Percentiles rank a stretch among this genome's conserved stretches.
Conservation (phyloP, 2,113 vertebrate genomes). For the Epinephelus moara region DNA sequence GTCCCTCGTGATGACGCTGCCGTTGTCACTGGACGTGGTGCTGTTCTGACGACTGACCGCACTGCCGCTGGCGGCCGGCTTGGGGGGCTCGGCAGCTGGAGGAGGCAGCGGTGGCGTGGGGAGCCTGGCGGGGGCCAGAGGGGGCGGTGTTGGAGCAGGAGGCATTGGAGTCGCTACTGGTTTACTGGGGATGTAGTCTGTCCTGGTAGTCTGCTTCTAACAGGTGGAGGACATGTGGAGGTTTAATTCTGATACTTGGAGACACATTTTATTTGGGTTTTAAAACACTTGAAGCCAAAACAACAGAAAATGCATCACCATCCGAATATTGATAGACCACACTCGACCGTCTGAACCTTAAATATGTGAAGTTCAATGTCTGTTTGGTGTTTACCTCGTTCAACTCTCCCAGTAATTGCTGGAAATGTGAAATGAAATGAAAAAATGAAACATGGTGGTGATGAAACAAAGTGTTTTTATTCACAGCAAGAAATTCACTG, state of each 20-base stretch:
- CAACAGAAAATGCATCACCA: not conserved
- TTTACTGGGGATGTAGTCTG: constrained; percentile 81
- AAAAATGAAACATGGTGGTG: constrained; percentile 30
- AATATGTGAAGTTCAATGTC: not conserved
- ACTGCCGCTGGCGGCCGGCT: constrained; percentile 57
- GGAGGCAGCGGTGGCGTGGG: constrained; percentile 82
- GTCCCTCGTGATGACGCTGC: constrained; percentile 84
- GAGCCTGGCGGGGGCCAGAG: constrained; percentile 69
- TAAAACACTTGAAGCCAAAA: no score
- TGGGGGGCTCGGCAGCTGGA: constrained; percentile 50
- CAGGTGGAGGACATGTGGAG: not conserved
- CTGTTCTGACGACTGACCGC: constrained; percentile 85
- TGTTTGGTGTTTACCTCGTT: constrained; percentile 92
- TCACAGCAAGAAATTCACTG: constrained; percentile 37
- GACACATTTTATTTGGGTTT: no score
- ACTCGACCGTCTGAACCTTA: not conserved
- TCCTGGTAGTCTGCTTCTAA: constrained; percentile 89
- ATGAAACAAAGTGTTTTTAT: constrained; percentile 14
- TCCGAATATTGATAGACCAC: not conserved
- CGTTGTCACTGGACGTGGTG: constrained; percentile 87
- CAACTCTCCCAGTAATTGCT: constrained; percentile 97
- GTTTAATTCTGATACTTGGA: no score
- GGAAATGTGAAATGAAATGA: constrained; percentile 79
- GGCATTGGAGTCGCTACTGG: constrained; percentile 59
- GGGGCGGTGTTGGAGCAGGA: constrained; percentile 74